These are phyloP conservation scores for Acridotheres tristis DNA, from an alignment of 2,797 vertebrate genomes.

Conservation along the genomic window DNA sequence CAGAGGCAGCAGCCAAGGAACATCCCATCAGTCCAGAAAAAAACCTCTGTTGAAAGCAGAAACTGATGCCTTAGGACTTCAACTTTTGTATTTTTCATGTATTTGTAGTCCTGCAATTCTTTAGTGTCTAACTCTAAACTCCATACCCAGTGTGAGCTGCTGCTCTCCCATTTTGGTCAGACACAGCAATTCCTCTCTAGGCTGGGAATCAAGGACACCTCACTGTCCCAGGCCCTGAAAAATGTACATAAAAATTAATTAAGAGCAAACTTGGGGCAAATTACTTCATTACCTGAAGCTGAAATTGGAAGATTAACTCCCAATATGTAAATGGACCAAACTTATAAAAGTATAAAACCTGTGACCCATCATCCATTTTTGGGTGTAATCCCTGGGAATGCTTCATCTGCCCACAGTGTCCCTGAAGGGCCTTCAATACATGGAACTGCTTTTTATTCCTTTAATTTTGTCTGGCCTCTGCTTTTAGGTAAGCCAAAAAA, in stretches of 20 bases:
- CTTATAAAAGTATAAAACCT: background rate
- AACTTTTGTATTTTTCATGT: background rate
- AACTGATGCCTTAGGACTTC: background rate
- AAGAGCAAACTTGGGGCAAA: background rate
- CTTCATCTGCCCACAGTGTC: background rate
- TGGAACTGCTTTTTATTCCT: background rate
- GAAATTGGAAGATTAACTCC: background rate
- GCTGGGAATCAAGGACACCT: background rate
- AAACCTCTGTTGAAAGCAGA: background rate
- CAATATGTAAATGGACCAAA: background rate
- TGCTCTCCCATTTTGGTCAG: background rate
- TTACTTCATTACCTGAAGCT: background rate
- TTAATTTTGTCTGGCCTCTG: background rate
- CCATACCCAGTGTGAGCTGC: background rate
- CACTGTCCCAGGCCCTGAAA: background rate
- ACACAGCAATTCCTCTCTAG: background rate
- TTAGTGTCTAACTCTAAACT: background rate
- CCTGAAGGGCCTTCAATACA: background rate
- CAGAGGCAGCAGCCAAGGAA: background rate
- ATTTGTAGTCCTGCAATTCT: background rate
- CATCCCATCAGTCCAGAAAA: rapidly evolving
- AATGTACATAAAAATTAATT: background rate
- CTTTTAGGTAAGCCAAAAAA: background rate
- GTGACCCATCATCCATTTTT: background rate
- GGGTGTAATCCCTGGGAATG: background rate